Evolutionary conservation across 2,888 invertebrate species (phyloP).

Genomic region (Malacosoma neustria): DNA sequence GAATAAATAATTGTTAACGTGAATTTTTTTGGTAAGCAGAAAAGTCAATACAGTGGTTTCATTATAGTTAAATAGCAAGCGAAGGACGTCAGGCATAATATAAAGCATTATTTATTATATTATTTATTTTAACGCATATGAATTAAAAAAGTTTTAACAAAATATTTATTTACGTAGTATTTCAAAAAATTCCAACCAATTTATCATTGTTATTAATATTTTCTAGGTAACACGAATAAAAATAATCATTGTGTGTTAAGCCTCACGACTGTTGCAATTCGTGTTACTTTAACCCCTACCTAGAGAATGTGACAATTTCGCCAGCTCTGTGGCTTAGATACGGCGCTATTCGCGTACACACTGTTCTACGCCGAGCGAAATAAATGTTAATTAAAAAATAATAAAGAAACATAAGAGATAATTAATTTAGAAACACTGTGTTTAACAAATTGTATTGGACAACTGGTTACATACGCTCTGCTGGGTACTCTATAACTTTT

Average conservation of each 20-base stretch:
- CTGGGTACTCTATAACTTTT: background rate
- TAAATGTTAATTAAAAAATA: background rate
- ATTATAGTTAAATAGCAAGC: too few relatives aligned
- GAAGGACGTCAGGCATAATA: too few relatives aligned
- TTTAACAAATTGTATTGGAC: background rate
- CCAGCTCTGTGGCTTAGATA: conserved; percentile 32
- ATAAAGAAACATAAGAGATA: background rate
- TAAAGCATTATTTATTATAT: too few relatives aligned
- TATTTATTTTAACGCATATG: too few relatives aligned
- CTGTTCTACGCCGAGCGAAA: conserved; percentile 7
- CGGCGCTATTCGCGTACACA: conserved; percentile 18
- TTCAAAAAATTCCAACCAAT: background rate
- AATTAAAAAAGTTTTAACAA: too few relatives aligned
- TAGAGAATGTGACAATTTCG: conserved; percentile 45
- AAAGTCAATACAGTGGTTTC: too few relatives aligned
- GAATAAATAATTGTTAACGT: too few relatives aligned
- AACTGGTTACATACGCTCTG: background rate
- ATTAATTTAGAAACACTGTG: background rate
- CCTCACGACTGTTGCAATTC: conserved; percentile 41
- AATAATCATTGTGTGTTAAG: conserved; percentile 23
- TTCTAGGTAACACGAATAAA: conserved; percentile 21
- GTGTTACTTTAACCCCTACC: conserved; percentile 39
- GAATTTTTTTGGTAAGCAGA: too few relatives aligned
- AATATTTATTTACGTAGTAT: too few relatives aligned
- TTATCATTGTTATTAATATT: background rate